Conservation (phyloP, 2,797 vertebrate genomes). For the Hoplostethus mediterraneus region DNA sequence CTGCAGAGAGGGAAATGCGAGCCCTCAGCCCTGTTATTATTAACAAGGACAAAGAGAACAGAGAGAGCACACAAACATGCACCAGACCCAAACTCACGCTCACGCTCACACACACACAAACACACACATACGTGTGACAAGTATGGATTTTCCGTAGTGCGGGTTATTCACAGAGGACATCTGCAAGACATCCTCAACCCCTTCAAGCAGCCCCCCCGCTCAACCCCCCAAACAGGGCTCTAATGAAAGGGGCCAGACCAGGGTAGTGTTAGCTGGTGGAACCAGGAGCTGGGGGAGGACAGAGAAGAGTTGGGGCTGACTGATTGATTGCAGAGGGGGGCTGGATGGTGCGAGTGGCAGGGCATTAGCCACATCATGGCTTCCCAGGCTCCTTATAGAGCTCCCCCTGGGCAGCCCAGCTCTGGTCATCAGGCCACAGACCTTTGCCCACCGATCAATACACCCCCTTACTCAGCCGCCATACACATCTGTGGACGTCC, state of each 20-base stretch:
- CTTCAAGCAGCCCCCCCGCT: slow-evolving; percentile 66
- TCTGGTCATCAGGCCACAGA: slow-evolving; percentile 81
- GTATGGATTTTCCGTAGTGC: slow-evolving; percentile 85
- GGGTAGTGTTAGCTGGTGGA: slow-evolving; percentile 71
- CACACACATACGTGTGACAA: slow-evolving; percentile 81
- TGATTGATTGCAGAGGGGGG: slow-evolving; percentile 65
- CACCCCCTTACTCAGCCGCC: slow-evolving; percentile 67
- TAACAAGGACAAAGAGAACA: slow-evolving; percentile 91
- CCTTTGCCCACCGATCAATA: slow-evolving; percentile 82
- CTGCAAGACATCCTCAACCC: slow-evolving; percentile 77
- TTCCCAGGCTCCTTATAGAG: slow-evolving; percentile 81
- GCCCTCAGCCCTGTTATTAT: slow-evolving; percentile 90
- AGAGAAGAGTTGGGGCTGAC: slow-evolving; percentile 67
- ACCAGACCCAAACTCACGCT: slow-evolving; percentile 54
- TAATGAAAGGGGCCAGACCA: slow-evolving; percentile 80
- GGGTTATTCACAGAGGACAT: slow-evolving; percentile 87
- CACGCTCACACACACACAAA: slow-evolving; percentile 15
- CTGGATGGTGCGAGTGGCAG: slow-evolving; percentile 79
- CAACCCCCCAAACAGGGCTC: slow-evolving; percentile 69
- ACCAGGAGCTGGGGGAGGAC: slow-evolving; percentile 65
- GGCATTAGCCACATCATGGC: slow-evolving; percentile 86
- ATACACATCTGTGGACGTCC: slow-evolving; percentile 78
- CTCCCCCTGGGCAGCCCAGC: slow-evolving; percentile 74
- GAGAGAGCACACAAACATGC: slow-evolving; percentile 75
- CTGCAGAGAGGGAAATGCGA: slow-evolving; percentile 87